Evolutionary conservation across 2,113 vertebrate genomes (phyloP).

Genomic region (Aegypius monachus): DNA sequence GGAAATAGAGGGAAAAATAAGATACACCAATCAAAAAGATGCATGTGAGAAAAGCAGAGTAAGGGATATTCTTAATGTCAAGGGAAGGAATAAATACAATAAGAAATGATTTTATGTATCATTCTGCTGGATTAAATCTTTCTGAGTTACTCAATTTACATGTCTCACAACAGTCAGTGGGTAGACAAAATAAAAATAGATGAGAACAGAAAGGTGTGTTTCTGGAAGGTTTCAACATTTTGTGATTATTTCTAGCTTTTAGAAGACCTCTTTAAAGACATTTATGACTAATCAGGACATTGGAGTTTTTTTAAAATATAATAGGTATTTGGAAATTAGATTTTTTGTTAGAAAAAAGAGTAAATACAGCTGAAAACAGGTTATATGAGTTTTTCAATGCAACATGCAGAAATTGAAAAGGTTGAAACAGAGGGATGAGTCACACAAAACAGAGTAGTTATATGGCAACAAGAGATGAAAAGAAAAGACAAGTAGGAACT

Average conservation of each 20-base stretch:
- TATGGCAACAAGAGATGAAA: not conserved
- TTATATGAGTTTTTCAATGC: not conserved
- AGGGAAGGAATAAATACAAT: not conserved
- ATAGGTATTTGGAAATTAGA: not conserved
- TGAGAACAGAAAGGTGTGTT: not conserved
- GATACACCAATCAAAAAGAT: not conserved
- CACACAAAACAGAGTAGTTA: not conserved
- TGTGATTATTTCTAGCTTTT: not conserved
- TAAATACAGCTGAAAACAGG: not conserved
- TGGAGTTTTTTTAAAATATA: not conserved
- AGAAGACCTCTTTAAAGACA: not conserved
- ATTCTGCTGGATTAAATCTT: not conserved
- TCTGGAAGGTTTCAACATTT: not conserved
- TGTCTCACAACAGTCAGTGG: not conserved
- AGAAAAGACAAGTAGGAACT: not conserved
- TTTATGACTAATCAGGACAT: not conserved
- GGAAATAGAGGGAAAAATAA: not conserved
- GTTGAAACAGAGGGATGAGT: not conserved
- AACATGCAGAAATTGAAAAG: not conserved
- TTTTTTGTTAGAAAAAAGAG: not conserved
- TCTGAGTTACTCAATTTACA: not conserved
- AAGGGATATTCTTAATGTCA: not conserved
- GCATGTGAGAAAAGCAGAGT: not conserved
- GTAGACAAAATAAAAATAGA: not conserved
- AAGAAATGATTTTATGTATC: not conserved